phyloP scores from a whole-genome alignment of 2,113 vertebrate genomes.

The Penelope pileata region DNA sequence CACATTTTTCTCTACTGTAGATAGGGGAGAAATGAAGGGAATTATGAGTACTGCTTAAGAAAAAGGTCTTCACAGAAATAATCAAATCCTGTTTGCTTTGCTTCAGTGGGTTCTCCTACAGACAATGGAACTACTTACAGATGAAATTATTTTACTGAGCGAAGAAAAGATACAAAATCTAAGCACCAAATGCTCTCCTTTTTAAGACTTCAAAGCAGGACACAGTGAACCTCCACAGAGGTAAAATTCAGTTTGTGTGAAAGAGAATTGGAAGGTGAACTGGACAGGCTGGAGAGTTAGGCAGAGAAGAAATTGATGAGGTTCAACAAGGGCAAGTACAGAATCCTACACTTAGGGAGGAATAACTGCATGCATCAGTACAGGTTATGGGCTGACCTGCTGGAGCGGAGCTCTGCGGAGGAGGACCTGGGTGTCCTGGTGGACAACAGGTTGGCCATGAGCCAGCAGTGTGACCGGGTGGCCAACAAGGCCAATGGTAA shows the following conservation, averaged over 20 bases:
- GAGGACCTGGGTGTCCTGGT: too few species aligned
- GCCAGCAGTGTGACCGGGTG: too few species aligned
- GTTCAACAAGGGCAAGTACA: too few species aligned
- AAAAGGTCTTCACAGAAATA: neutral
- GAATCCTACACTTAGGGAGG: too few species aligned
- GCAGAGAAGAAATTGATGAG: too few species aligned
- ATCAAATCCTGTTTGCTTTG: neutral
- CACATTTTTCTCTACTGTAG: neutral
- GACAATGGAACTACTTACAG: neutral
- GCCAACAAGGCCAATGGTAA: too few species aligned
- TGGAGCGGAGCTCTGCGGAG: too few species aligned
- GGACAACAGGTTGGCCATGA: too few species aligned
- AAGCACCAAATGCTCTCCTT: fast-evolving
- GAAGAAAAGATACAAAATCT: neutral
- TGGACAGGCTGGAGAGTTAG: too few species aligned
- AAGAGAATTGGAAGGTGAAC: neutral
- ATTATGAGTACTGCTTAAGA: neutral
- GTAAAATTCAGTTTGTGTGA: neutral
- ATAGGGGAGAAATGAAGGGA: neutral
- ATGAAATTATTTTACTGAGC: neutral
- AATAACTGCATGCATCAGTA: too few species aligned
- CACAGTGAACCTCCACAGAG: fast-evolving
- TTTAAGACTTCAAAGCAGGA: neutral
- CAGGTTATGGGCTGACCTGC: too few species aligned
- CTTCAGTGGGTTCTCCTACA: neutral